Base-by-base conservation (phyloP, 2,888 invertebrate genomes). In the Pristionchus exspectatus region DNA sequence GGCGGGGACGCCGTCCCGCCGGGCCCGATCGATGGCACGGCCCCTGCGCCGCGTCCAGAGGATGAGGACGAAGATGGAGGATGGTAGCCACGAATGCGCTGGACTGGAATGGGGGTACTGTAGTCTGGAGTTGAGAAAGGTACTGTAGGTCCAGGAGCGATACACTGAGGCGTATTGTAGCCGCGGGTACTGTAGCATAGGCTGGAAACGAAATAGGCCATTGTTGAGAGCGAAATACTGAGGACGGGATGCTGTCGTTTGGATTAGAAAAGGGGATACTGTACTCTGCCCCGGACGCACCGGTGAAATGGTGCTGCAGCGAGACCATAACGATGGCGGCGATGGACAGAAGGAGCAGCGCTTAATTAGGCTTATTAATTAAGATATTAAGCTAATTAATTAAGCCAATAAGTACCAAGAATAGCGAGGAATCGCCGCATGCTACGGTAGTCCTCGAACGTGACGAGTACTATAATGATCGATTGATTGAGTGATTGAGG, bases 251-350 rank as follows among this genome's bases (percentile, higher is more conserved):
- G 9, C 44, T 50, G 44, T 59, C 2, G 24, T 59, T 59, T 24
- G 59, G 59, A 18, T 21, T 14, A 21, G 59, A 21, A 2, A 50
- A 1, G 10, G 44, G 44, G 44, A 7, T 50, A 50, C 4, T 50
- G 44, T 50, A 7, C 5, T 50, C 44, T 12, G 4, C 44, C 38
- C 59, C 59, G 27, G 1, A 77, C 74, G 2, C 10, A 77, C 74
- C 38, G 7, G 44, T 77, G 33, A 24, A 77, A 18, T 77, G 44
- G 44, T 77, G 74, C 74, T 77, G 74, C 44, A 77, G 74, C 74
- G 10, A 14, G 44, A 44, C 44, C 74, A 77, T 16, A 1, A 10
- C 44, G 44, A 77, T 77, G 44, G 30, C 44, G 74, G 21, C 24
- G 21, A 27, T 44, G 18, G 74, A 38, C 16, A 77, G 33, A 5